Evolutionary conservation across 1,140 invertebrate genomes (phyloP), one percentile per base, ranked within the genome.

Genomic region (Zelostemma sp.): DNA sequence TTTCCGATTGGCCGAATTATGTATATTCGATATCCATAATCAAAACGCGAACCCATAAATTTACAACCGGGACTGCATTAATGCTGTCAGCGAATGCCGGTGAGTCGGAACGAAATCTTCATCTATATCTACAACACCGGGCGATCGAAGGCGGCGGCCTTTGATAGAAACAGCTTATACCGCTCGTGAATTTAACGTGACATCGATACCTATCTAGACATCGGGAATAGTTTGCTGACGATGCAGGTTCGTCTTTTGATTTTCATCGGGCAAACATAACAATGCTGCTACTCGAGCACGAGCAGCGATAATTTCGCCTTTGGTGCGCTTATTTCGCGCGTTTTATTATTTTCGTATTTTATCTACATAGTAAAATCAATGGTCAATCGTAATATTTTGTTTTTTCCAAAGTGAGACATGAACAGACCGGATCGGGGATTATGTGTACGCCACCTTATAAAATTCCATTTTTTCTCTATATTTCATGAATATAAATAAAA

Each of bases 41-140:
- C 3, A 12, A 40, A 40, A 15, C 35, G 11, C 4, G 11, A 12
- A 2, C 11, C 35, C 2, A 40, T 40, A 40, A 40, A 51, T 49
- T 33, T 15, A 19, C 45, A 55, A 55, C 5, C 35, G 35, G 11
- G 35, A 67, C 60, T 57, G 48, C 48, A 31, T 48, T 47, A 17
- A 21, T 21, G 19, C 16, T 47, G 18, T 47, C 45, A 12, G 18
- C 45, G 14, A 43, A 43, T 43, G 11, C 14, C 41, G 28, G 35
- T 40, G 5, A 40, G n/a, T 2, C n/a, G 5, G 5, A 40, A 40
- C 35, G 35, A 40, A 12, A 40, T 40, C 35, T 40, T 40, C 11
- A 31, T 31, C 28, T 31, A 11, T 31, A 43, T 43, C 41, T 16
- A 16, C 45, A 2, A 47, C 11, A 17, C 6, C 6, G 9, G 1